Evolutionary conservation across 2,888 invertebrate species (phyloP).

Genomic region (Endomychus coccineus): DNA sequence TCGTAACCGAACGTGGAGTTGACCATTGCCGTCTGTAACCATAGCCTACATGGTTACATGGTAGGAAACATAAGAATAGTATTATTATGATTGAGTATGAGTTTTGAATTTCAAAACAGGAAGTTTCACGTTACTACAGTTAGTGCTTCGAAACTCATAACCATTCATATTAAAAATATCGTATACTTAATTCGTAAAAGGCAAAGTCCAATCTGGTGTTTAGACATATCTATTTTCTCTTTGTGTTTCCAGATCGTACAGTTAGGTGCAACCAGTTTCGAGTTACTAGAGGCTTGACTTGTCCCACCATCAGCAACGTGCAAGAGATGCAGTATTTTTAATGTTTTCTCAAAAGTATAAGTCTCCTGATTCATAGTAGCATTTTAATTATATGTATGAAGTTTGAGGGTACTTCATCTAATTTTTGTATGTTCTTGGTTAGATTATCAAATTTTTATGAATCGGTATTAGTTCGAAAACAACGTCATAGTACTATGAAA

Average conservation of each 20-base stretch:
- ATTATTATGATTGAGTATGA: conserved; percentile 37
- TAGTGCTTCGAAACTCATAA: conserved; percentile 17
- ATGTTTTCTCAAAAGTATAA: conserved; percentile 5
- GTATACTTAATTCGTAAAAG: conserved; percentile 16
- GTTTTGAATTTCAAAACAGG: no score
- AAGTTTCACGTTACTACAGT: no score
- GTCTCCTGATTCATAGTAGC: no score
- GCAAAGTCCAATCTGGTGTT: conserved; percentile 11
- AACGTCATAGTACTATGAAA: no score
- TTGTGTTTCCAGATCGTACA: conserved; percentile 45
- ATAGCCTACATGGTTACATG: conserved; percentile 42
- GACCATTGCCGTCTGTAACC: conserved; percentile 37
- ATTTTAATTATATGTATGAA: no score
- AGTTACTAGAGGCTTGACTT: conserved; percentile 30
- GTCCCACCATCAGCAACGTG: conserved; percentile 29
- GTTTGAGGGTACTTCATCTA: no score
- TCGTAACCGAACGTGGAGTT: conserved; percentile 40
- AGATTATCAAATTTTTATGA: no score
- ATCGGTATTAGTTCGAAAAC: no score
- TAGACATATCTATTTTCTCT: conserved; percentile 45
- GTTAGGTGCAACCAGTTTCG: conserved; percentile 37
- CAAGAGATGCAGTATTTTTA: conserved; percentile 17
- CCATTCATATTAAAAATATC: conserved; percentile 27
- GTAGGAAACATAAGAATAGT: conserved; percentile 39
- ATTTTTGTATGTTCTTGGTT: no score